Conservation (phyloP, 2,113 vertebrate species). For the Cyanoderma ruficeps region DNA sequence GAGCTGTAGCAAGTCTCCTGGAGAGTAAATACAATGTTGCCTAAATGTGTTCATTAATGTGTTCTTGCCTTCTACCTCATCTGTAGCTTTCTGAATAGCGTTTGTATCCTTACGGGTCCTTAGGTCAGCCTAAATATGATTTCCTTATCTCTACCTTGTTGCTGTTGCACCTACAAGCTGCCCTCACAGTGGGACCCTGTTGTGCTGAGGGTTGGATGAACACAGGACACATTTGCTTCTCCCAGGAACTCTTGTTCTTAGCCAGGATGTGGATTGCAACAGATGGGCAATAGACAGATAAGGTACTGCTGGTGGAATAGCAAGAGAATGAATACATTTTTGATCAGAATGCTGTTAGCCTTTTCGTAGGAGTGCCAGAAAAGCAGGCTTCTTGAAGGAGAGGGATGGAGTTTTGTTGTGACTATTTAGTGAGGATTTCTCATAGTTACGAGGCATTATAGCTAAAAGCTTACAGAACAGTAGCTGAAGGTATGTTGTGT, state of each 20-base stretch:
- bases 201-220: background rate
- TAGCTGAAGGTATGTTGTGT: background rate
- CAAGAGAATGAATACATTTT: background rate
- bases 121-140: background rate
- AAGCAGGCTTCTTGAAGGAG: background rate
- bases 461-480: background rate
- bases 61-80: background rate
- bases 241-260: background rate
- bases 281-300: background rate
- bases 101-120: background rate
- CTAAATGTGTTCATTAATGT: background rate
- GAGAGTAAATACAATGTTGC: background rate
- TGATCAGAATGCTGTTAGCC: background rate
- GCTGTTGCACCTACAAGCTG: background rate
- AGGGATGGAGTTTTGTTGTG: background rate
- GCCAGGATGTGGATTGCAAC: background rate
- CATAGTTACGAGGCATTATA: fast-evolving
- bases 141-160: background rate
- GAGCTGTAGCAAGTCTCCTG: background rate
- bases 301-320: background rate
- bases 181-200: background rate
- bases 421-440: background rate
- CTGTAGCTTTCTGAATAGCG: background rate
- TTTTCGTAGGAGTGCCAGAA: background rate
- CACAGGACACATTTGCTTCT: background rate